Conservation (phyloP, 35 echinoderm and acorn worm genomes). For the Apostichopus californicus region DNA sequence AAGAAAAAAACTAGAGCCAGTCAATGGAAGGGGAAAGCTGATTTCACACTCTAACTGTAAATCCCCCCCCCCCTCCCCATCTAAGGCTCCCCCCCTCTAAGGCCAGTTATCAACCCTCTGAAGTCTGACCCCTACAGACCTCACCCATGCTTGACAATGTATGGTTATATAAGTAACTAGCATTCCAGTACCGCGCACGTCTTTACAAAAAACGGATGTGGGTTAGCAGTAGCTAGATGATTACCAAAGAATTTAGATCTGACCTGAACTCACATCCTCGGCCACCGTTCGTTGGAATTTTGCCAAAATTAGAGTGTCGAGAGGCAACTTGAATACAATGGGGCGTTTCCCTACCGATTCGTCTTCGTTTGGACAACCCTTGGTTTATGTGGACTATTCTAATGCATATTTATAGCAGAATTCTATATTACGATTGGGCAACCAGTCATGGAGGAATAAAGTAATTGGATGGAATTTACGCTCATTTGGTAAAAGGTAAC, state of each 20-base stretch:
- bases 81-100: neutral
- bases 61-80: too few species aligned
- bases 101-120: too few species aligned
- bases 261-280: neutral
- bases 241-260: too few species aligned
- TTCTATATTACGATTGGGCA: slow-evolving; percentile 11
- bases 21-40: too few species aligned
- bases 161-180: too few species aligned
- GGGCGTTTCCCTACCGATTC: slow-evolving; percentile 21
- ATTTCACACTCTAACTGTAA: neutral
- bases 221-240: too few species aligned
- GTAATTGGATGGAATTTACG: neutral
- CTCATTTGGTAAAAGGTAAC: neutral
- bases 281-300: neutral
- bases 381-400: neutral
- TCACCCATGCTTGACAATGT: too few species aligned
- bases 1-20: too few species aligned
- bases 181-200: too few species aligned
- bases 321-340: slow-evolving; percentile 1
- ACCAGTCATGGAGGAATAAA: neutral
- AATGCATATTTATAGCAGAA: slow-evolving; percentile 16
- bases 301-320: neutral
- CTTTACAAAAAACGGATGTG: too few species aligned
- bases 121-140: too few species aligned
- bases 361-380: neutral